phyloP scores from a whole-genome alignment of 2,888 invertebrate genomes.

The Callyntrura sp. region DNA sequence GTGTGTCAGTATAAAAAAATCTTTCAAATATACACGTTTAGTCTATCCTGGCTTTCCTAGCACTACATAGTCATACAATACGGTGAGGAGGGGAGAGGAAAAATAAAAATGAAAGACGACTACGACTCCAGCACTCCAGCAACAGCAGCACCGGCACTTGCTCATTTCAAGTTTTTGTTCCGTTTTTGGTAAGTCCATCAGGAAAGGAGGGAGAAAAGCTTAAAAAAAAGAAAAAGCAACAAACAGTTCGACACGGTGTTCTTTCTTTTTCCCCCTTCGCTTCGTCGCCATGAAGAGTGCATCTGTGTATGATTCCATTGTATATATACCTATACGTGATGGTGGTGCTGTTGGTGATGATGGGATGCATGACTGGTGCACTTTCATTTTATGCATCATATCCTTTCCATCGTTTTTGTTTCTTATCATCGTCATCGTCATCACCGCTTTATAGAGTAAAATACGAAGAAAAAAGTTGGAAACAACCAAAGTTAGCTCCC shows the following conservation, averaged over 20 bases:
- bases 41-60: background rate
- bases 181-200: constrained; percentile 11
- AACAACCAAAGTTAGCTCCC: background rate
- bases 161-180: background rate
- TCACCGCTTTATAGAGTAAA: background rate
- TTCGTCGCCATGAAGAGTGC: constrained; percentile 25
- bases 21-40: background rate
- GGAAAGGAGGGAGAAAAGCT: constrained; percentile 9
- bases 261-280: constrained; percentile 32
- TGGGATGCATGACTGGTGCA: constrained; percentile 43
- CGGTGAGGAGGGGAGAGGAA: background rate
- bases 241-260: constrained; percentile 17
- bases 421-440: constrained; percentile 36
- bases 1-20: background rate
- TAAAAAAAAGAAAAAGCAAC: constrained; percentile 17
- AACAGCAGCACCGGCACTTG: background rate
- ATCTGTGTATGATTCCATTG: background rate
- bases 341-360: constrained; percentile 8
- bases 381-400: constrained; percentile 43
- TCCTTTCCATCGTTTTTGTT: constrained; percentile 33
- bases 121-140: background rate
- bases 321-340: background rate
- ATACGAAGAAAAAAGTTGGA: constrained; percentile 11
- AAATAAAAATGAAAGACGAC: background rate
- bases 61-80: background rate